Percentiles rank a stretch among this genome's conserved stretches.
Evolutionary conservation across 2,113 vertebrate genomes (phyloP).

Genomic region (Siniperca knerii): DNA sequence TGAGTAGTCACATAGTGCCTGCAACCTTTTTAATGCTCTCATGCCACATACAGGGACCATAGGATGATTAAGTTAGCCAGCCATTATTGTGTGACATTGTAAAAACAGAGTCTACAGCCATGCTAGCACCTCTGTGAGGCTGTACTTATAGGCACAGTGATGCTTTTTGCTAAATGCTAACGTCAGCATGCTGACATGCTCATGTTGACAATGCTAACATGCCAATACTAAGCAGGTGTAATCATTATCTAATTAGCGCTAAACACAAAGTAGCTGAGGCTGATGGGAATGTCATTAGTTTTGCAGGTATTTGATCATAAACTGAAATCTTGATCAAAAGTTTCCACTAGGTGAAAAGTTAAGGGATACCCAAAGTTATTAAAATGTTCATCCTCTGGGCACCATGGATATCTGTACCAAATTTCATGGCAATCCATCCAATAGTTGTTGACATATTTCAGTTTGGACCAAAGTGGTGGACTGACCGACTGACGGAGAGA

Average conservation of each 20-base stretch:
- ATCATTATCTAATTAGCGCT: too few species aligned
- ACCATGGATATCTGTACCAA: not conserved
- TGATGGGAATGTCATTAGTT: not conserved
- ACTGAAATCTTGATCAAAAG: slow-evolving; percentile 1
- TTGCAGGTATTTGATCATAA: not conserved
- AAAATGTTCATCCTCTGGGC: not conserved
- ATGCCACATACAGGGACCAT: not conserved
- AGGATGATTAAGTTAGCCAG: not conserved
- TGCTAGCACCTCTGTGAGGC: too few species aligned
- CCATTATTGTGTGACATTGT: not conserved
- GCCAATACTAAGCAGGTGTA: not conserved
- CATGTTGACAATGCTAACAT: not conserved
- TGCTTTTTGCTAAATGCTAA: not conserved
- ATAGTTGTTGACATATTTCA: not conserved
- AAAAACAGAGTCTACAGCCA: too few species aligned
- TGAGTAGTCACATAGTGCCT: not conserved
- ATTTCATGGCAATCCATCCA: not conserved
- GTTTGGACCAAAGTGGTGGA: not conserved
- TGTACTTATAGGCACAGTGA: not conserved
- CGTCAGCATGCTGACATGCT: not conserved
- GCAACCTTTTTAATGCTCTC: not conserved
- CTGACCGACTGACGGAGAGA: not conserved
- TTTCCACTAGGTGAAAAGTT: not conserved
- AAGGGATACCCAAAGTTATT: not conserved
- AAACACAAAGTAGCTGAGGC: not conserved